These are phyloP conservation scores for Enteromius radiatus DNA, from an alignment of 2,797 vertebrate genomes.

Conservation along the genomic window DNA sequence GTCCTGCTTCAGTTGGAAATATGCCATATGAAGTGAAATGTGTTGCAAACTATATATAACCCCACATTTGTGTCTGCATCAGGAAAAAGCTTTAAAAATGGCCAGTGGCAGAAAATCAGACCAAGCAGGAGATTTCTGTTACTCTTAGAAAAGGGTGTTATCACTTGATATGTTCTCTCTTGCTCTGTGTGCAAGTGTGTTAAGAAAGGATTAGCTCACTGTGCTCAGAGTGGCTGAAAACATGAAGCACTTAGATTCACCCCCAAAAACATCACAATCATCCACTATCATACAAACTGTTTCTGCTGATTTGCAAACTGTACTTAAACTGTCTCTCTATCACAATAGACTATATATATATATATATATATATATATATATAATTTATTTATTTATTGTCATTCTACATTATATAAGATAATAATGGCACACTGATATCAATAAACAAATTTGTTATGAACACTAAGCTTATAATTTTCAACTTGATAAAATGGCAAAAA, in stretches of 20 bases:
- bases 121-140: neutral
- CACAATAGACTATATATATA: too few relatives aligned
- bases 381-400: too few relatives aligned
- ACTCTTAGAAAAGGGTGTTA: constrained; percentile 15
- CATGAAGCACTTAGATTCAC: neutral
- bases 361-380: too few relatives aligned
- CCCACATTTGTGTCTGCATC: neutral
- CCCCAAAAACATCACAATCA: constrained; percentile 2
- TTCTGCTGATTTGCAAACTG: neutral
- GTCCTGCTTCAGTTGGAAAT: neutral
- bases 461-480: neutral
- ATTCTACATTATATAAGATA: neutral
- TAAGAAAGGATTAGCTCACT: constrained; percentile 38
- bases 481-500: neutral
- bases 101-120: constrained; percentile 16
- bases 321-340: neutral
- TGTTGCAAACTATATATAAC: neutral
- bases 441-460: neutral
- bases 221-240: constrained; percentile 12
- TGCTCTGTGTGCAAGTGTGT: constrained; percentile 34
- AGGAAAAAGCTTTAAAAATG: neutral
- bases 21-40: neutral
- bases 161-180: neutral
- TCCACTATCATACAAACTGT: neutral
- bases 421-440: neutral